Percentiles rank a stretch among this genome's conserved stretches.
Conservation (phyloP, 2,113 vertebrate species). For the Corvus cornix region DNA sequence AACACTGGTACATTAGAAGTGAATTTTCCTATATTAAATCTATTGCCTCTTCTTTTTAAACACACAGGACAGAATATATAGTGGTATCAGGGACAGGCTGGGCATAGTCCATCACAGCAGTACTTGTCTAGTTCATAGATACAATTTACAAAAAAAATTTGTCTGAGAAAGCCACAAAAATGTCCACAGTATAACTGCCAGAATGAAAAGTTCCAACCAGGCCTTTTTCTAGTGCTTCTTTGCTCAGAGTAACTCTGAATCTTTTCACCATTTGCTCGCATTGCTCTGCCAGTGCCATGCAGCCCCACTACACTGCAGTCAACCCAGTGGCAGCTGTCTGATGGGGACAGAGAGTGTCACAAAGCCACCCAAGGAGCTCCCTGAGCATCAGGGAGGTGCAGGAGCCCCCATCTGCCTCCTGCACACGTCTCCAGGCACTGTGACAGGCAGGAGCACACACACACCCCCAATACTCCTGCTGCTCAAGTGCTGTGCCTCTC, state of each 20-base stretch:
- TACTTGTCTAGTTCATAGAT: not conserved
- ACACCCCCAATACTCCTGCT: not conserved
- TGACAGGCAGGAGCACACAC: not conserved
- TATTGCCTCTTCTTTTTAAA: not conserved
- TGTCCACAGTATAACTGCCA: not conserved
- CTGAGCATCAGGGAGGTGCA: not conserved
- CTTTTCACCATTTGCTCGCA: rapidly evolving
- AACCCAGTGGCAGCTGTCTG: not conserved
- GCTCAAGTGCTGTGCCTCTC: not conserved
- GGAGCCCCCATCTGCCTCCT: not conserved
- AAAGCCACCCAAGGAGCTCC: not conserved
- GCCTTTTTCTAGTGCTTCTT: not conserved
- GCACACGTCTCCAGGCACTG: not conserved
- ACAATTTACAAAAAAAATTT: not conserved
- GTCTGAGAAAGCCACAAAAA: not conserved
- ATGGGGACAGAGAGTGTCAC: not conserved
- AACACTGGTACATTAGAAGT: not conserved
- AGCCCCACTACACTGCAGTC: not conserved
- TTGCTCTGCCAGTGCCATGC: not conserved
- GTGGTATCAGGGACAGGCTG: not conserved
- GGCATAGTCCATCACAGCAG: not conserved
- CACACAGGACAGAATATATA: not conserved
- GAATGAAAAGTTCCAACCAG: not conserved
- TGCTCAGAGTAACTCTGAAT: not conserved
- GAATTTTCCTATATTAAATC: not conserved